Base-by-base conservation (phyloP, 2,888 invertebrate genomes). In the Pinctada fucata region DNA sequence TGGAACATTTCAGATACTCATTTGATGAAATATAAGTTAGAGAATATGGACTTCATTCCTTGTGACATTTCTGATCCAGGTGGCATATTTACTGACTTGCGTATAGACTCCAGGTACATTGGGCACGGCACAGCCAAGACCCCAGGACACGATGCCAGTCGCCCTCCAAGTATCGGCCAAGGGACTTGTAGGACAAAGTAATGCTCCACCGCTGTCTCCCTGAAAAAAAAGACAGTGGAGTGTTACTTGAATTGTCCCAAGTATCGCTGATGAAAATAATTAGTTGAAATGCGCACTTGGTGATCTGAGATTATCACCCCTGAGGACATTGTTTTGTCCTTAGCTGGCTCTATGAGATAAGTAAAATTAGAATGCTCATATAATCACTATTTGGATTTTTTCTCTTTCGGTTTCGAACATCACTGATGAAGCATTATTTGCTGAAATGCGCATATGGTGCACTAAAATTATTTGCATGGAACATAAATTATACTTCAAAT, bases 131-230 rank as follows among this genome's bases (percentile, higher is more conserved):
- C 92, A 92, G 13, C 89, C 90, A 3, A 92, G 87, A 3, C 92
- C 92, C 92, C 92, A 92, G 0, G 91, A 91, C 13, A 91, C 89
- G 0, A 92, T 84, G 73, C 90, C 91, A 16, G 83, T 87, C 70
- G 83, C 87, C 73, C 83, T 88, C 89, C 89, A 90, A 58, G 78
- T 80, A 79, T 87, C 88, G 2, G 84, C 75, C n/a, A 76, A 76
- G 16, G 81, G 80, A 70, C 85, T 80, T 76, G 76, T 78, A 3
- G 85, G 84, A 82, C 92, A 92, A 45, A 91, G 84, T 70, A 91
- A 82, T 5, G 91, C 91, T 2, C 92, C 91, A 6, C 92, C 92
- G 49, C 91, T 91, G 81, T 92, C 92, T n/a, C 92, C 92, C 91
- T 91, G 82, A 2, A 82, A 81, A 70, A 70, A 2, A 13, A 31